Conservation (phyloP, 2,113 vertebrate species). For the Chlorocebus sabaeus region DNA sequence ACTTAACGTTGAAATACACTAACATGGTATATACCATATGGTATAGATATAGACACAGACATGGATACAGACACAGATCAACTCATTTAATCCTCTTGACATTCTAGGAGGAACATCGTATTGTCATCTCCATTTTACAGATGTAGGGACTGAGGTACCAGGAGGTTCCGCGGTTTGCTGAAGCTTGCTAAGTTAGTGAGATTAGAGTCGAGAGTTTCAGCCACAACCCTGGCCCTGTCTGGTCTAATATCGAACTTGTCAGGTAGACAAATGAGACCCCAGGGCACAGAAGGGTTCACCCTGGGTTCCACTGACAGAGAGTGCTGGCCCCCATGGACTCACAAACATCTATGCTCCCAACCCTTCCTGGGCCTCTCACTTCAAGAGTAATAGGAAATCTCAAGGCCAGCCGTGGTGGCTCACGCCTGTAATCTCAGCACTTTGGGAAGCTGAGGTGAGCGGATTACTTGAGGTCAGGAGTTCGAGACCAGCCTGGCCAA, state of each 20-base stretch:
- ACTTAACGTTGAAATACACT: not conserved
- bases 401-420: no score
- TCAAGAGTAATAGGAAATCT: not conserved
- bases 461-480: no score
- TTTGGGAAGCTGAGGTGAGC: no score
- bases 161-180: not conserved
- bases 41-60: not conserved
- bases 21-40: no score
- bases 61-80: not conserved
- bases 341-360: not conserved
- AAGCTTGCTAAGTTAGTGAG: not conserved
- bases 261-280: not conserved
- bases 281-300: not conserved
- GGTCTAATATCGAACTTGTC: not conserved
- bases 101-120: not conserved
- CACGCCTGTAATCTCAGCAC: no score
- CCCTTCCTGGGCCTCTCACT: not conserved
- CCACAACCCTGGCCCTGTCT: not conserved
- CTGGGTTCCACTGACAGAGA: not conserved
- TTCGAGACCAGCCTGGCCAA: no score
- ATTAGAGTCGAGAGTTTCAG: not conserved
- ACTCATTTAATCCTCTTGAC: not conserved
- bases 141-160: not conserved
- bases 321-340: not conserved
- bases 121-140: not conserved